Conservation (phyloP, 2,888 invertebrate species). For the Caenorhabditis panamensis region DNA sequence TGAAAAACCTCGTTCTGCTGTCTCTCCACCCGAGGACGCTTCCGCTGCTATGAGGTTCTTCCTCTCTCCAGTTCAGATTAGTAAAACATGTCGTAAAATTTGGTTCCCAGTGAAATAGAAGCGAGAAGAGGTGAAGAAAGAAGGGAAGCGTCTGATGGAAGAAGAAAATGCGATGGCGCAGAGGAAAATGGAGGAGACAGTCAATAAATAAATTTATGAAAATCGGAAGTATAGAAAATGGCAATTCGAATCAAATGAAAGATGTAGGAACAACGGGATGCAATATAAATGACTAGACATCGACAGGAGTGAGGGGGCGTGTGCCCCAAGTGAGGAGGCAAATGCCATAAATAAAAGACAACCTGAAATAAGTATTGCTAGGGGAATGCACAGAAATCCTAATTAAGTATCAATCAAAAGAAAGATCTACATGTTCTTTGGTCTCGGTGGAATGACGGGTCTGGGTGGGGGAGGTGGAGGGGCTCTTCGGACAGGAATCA, state of each 20-base stretch:
- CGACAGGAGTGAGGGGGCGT: not conserved
- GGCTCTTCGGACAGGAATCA: slow-evolving; percentile 60
- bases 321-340: slow-evolving; percentile 23
- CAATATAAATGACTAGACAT: slow-evolving; percentile 48
- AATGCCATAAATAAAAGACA: slow-evolving; percentile 45
- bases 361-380: slow-evolving; percentile 44
- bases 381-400: slow-evolving; percentile 38
- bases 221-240: slow-evolving; percentile 11
- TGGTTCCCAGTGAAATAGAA: too few species aligned
- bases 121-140: too few species aligned
- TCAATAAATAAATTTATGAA: slow-evolving; percentile 34
- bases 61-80: too few species aligned
- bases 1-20: too few species aligned
- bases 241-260: slow-evolving; percentile 33
- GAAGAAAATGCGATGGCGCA: too few species aligned
- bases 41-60: too few species aligned
- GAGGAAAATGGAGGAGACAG: too few species aligned
- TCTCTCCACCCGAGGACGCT: too few species aligned
- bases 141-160: too few species aligned
- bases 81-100: too few species aligned
- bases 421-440: slow-evolving; percentile 54
- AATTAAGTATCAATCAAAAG: slow-evolving; percentile 1
- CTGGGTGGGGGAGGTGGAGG: slow-evolving; percentile 68
- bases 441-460: slow-evolving; percentile 67
- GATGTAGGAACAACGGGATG: slow-evolving; percentile 21